phyloP scores from a whole-genome alignment of 2,797 vertebrate genomes.

The Psittacula echo region DNA sequence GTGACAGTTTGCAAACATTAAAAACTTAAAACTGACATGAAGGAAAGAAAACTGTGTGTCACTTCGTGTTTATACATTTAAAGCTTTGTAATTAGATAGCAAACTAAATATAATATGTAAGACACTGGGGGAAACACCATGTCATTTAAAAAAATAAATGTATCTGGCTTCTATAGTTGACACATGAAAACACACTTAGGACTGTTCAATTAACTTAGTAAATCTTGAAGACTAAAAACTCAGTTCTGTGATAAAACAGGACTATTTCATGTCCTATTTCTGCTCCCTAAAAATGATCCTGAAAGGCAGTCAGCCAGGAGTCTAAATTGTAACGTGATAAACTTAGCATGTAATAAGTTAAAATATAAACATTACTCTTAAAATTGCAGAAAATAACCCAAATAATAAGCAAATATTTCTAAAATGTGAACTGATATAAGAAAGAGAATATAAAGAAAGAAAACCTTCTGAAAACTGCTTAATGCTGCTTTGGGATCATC shows the following conservation, averaged over 20 bases:
- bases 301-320: background rate
- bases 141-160: background rate
- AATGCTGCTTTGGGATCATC: conserved; percentile 93
- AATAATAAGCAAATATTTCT: background rate
- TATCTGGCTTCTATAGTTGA: background rate
- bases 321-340: background rate
- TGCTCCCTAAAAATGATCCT: background rate
- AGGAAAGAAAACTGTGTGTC: background rate
- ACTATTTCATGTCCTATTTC: background rate
- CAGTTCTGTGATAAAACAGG: background rate
- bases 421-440: background rate
- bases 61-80: background rate
- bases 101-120: background rate
- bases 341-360: background rate
- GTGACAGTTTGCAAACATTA: background rate
- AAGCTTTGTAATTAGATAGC: background rate
- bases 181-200: background rate
- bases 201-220: background rate
- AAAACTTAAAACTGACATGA: background rate
- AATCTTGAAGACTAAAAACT: background rate
- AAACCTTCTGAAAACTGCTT: conserved; percentile 92
- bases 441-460: background rate
- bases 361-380: background rate
- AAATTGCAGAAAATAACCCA: background rate
- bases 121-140: background rate